Conservation (phyloP, 1,140 invertebrate species). For the Ceratitis capitata region DNA sequence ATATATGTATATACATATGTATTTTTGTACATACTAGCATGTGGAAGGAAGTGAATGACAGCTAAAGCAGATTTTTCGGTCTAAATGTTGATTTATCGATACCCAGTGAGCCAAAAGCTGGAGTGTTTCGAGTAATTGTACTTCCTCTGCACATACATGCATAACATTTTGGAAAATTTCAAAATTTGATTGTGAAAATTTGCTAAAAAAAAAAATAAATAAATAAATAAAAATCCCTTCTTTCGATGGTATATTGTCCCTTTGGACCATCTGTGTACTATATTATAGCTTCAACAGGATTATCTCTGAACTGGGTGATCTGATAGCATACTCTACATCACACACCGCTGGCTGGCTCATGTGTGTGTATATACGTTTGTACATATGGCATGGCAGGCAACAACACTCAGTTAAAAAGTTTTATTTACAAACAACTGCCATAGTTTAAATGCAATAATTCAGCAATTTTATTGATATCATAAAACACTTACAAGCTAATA, state of each 20-base stretch:
- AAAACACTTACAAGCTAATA: constrained; percentile 36
- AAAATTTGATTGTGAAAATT: no score
- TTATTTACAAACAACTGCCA: background rate
- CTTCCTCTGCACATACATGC: background rate
- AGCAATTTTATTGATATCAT: constrained; percentile 24
- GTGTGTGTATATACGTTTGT: background rate
- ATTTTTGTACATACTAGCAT: background rate
- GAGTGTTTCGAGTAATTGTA: no score
- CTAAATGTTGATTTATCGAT: constrained; percentile 16
- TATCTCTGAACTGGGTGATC: no score
- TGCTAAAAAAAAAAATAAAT: no score
- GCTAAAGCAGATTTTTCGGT: background rate
- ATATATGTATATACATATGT: background rate
- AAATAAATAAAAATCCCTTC: no score
- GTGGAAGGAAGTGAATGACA: background rate
- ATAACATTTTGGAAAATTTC: no score
- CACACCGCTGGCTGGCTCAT: no score
- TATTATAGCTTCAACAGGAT: no score
- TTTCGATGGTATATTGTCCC: no score
- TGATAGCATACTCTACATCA: no score
- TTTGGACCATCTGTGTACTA: no score
- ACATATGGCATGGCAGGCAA: background rate
- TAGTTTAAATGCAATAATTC: constrained; percentile 5
- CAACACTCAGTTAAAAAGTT: background rate
- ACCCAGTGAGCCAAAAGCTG: no score